phyloP scores from a whole-genome alignment of 2,113 vertebrate species.

The Semnornis frantzii region DNA sequence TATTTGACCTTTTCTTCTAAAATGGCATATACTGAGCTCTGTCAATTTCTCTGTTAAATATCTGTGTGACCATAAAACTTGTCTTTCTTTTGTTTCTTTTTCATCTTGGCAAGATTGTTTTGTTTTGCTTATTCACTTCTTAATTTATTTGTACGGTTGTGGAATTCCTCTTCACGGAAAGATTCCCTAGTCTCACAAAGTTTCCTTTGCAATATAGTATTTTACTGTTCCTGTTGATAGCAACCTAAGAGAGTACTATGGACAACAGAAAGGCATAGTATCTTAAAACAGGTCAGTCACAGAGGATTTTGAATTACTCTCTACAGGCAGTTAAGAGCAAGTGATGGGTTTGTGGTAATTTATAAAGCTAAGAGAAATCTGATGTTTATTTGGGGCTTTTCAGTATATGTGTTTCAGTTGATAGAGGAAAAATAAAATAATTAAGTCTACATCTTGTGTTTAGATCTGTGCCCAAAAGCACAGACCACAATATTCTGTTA shows the following conservation, averaged over 20 bases:
- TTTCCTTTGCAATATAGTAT: neutral
- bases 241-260: neutral
- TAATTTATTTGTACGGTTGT: neutral
- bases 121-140: neutral
- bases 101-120: neutral
- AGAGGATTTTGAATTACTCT: neutral
- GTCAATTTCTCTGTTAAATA: neutral
- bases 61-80: neutral
- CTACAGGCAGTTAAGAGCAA: neutral
- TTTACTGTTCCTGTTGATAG: neutral
- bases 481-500: neutral
- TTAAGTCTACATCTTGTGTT: neutral
- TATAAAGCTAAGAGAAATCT: neutral
- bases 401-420: neutral
- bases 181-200: neutral
- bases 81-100: neutral
- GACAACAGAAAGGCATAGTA: neutral
- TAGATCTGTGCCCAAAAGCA: neutral
- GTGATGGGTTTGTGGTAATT: neutral
- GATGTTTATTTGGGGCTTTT: conserved; percentile 24
- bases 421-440: conserved; percentile 15
- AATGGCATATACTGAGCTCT: neutral
- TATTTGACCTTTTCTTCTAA: neutral
- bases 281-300: neutral
- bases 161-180: neutral